Evolutionary conservation across 2,888 invertebrate genomes (phyloP).

Genomic region (Morpho achilles): DNA sequence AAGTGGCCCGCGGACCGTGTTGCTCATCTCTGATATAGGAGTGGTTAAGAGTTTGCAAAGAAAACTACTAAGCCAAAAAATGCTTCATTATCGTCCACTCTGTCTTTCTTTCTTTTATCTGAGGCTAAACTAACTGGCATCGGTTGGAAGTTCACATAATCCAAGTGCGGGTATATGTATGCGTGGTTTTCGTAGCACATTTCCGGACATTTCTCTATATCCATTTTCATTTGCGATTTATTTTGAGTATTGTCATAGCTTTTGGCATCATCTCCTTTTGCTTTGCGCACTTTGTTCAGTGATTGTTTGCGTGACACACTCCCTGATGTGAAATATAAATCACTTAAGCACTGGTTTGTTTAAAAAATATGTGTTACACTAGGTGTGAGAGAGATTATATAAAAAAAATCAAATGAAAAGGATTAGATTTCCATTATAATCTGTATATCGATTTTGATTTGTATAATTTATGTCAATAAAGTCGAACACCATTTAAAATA

Average conservation of each 20-base stretch:
- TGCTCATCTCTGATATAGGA: no score
- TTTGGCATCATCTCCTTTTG: constrained; percentile 45
- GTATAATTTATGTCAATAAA: no score
- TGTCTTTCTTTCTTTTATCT: neutral
- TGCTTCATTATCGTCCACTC: neutral
- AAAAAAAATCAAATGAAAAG: neutral
- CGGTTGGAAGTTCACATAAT: constrained; percentile 62
- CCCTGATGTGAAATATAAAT: constrained; percentile 44
- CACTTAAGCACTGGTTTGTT: neutral
- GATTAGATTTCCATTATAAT: no score
- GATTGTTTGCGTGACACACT: constrained; percentile 65
- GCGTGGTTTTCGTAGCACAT: constrained; percentile 35
- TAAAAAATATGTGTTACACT: neutral
- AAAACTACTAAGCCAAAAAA: no score
- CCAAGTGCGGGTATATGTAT: constrained; percentile 57
- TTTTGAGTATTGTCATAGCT: constrained; percentile 44
- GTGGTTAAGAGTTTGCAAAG: no score
- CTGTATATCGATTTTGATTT: no score
- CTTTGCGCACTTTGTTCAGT: constrained; percentile 48
- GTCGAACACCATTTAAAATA: no score
- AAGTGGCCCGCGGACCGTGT: no score
- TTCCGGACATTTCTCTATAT: constrained; percentile 37
- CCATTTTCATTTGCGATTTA: constrained; percentile 42
- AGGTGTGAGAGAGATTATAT: neutral
- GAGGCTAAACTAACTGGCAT: constrained; percentile 59